A percentile compares a stretch with the other conserved stretches of the same genome.
Evolutionary conservation across 92 coral and sea anemone species (phyloP).

Genomic region (Parazoanthus atlanticus): DNA sequence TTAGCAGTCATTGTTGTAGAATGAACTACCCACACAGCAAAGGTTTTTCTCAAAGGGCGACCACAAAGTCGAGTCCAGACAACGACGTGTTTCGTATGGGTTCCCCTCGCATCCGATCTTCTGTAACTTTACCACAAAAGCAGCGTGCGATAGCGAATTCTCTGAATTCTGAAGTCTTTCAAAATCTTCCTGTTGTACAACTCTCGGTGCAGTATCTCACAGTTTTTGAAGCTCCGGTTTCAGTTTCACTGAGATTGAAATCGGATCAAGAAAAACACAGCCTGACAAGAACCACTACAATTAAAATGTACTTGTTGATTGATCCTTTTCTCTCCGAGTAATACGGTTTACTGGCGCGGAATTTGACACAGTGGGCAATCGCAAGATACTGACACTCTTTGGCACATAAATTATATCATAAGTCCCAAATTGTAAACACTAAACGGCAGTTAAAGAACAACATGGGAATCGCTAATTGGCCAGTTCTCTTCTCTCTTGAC

Average conservation of each 20-base stretch:
- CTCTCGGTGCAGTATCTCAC: background rate
- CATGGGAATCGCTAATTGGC: constrained; percentile 9
- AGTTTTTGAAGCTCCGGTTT: background rate
- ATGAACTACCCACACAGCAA: background rate
- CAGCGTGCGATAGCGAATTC: constrained; percentile 3
- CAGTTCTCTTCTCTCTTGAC: constrained; percentile 6
- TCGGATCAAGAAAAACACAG: background rate
- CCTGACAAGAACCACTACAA: background rate
- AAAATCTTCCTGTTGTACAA: background rate
- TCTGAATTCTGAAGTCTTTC: background rate
- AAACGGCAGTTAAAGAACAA: constrained; percentile 2
- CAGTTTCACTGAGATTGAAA: background rate
- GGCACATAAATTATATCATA: constrained; percentile 15
- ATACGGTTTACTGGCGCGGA: constrained; percentile 13
- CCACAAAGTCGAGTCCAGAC: constrained; percentile 22
- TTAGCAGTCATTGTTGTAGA: background rate
- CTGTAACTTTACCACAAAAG: background rate
- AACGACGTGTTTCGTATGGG: background rate
- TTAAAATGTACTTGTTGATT: constrained; percentile 14
- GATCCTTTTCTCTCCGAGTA: background rate
- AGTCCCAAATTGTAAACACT: constrained; percentile 4
- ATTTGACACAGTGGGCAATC: background rate
- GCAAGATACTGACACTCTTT: background rate
- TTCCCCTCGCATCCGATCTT: background rate
- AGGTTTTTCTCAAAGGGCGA: background rate